phyloP scores from a whole-genome alignment of 2,797 vertebrate genomes.

The Sciurus carolinensis region DNA sequence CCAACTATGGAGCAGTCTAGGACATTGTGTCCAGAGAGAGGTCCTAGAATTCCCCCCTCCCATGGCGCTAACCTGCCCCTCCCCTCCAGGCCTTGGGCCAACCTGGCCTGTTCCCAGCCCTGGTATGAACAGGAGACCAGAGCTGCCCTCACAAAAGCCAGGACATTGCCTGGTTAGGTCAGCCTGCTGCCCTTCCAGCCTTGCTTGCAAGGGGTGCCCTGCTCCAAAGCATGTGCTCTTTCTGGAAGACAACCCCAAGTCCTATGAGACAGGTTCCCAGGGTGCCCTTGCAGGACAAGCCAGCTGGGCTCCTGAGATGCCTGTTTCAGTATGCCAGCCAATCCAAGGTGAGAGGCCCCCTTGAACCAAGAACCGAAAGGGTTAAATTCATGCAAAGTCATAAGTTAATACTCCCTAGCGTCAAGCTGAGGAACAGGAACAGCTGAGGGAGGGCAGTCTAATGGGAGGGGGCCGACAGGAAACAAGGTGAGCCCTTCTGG shows the following conservation, averaged over 20 bases:
- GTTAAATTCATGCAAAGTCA: background rate
- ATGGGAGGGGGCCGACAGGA: rapidly evolving
- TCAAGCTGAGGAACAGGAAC: background rate
- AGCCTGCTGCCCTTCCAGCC: background rate
- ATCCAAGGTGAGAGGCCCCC: background rate
- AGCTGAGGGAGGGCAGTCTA: background rate
- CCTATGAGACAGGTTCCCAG: background rate
- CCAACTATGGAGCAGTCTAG: conserved; percentile 78
- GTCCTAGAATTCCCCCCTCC: conserved; percentile 60
- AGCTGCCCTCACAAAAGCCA: background rate
- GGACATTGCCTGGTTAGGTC: background rate
- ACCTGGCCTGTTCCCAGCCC: conserved; percentile 44
- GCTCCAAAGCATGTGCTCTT: background rate
- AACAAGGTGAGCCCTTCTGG: background rate
- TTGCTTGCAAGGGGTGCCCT: background rate
- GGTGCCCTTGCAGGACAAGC: background rate
- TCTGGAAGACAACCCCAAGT: background rate
- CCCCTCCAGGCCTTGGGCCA: conserved; percentile 71
- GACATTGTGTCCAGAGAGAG: conserved; percentile 84
- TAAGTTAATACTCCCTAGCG: rapidly evolving
- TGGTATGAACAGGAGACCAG: conserved; percentile 8
- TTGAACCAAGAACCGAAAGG: conserved; percentile 20
- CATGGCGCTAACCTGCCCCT: conserved; percentile 57
- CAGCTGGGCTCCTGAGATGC: background rate
- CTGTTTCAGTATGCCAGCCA: background rate